These are phyloP conservation scores for Lutjanus argentimaculatus DNA, from an alignment of 2,797 vertebrate genomes.

Conservation along the genomic window DNA sequence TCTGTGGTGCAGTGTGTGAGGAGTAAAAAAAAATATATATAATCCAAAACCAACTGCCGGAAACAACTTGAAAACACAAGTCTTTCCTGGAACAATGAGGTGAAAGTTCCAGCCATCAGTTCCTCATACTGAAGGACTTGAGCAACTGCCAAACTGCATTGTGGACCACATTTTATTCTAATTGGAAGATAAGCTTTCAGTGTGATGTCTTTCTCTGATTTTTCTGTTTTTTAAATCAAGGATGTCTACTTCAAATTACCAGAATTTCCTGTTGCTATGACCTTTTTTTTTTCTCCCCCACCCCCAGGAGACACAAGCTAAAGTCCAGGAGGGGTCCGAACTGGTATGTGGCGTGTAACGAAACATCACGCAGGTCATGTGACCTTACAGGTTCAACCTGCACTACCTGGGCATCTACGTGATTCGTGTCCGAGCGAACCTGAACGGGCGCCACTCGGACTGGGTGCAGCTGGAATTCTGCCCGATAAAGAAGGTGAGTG, in stretches of 20 bases:
- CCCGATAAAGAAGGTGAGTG: constrained; percentile 79
- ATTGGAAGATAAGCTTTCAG: not conserved
- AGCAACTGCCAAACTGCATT: not conserved
- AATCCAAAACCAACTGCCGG: not conserved
- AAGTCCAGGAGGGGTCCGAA: rapidly evolving
- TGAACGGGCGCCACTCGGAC: constrained; percentile 20
- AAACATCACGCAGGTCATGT: constrained; percentile 53
- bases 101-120: not conserved
- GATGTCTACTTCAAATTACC: not conserved
- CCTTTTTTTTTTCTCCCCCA: not conserved
- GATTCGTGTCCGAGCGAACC: constrained; percentile 69
- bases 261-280: not conserved
- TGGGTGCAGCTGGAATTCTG: constrained; percentile 77
- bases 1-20: not conserved
- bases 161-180: not conserved
- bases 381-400: constrained; percentile 66
- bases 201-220: not conserved
- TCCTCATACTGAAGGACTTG: not conserved
- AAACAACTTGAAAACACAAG: not conserved
- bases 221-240: not conserved
- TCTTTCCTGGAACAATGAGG: not conserved
- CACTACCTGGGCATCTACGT: constrained; percentile 61
- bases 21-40: not conserved
- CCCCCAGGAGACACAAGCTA: constrained; percentile 53
- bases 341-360: constrained; percentile 56